These are phyloP conservation scores for Pterocles burchelli DNA, from an alignment of 2,113 vertebrate species.

Conservation along the genomic window DNA sequence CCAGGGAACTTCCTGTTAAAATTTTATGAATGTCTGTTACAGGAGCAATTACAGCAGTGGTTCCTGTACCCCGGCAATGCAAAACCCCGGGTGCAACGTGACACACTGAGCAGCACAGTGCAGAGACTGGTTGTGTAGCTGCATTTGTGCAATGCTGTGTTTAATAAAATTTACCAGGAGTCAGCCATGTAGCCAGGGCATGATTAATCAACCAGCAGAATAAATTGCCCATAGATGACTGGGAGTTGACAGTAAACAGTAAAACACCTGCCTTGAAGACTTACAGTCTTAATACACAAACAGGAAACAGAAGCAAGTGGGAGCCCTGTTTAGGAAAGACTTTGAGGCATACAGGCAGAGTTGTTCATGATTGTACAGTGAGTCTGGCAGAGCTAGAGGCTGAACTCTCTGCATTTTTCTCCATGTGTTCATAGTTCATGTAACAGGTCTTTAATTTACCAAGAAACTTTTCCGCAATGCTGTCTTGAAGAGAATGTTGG, in stretches of 20 bases:
- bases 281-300: conserved; percentile 1
- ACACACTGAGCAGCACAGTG: not conserved
- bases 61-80: not conserved
- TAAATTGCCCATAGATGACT: conserved; percentile 60
- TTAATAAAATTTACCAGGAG: conserved; percentile 35
- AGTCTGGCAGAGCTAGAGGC: not conserved
- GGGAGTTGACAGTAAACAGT: conserved; percentile 61
- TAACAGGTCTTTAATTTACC: conserved; percentile 49
- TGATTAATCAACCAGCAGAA: conserved; percentile 44
- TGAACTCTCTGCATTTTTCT: conserved; percentile 4
- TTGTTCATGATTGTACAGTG: not conserved
- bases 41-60: not conserved
- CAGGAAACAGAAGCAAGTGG: conserved; percentile 38
- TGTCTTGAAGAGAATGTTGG: conserved; percentile 4
- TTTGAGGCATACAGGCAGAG: not conserved
- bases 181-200: conserved; percentile 23
- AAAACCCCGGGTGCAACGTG: not conserved
- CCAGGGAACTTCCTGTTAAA: conserved; percentile 22
- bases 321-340: not conserved
- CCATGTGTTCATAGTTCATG: not conserved
- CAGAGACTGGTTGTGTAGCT: not conserved
- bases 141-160: not conserved
- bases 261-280: conserved; percentile 56
- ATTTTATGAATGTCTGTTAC: not conserved
- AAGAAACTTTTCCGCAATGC: not conserved